Percentiles rank a stretch among this genome's conserved stretches.
Evolutionary conservation across 2,888 invertebrate species (phyloP).

Genomic region (Patella pellucida): DNA sequence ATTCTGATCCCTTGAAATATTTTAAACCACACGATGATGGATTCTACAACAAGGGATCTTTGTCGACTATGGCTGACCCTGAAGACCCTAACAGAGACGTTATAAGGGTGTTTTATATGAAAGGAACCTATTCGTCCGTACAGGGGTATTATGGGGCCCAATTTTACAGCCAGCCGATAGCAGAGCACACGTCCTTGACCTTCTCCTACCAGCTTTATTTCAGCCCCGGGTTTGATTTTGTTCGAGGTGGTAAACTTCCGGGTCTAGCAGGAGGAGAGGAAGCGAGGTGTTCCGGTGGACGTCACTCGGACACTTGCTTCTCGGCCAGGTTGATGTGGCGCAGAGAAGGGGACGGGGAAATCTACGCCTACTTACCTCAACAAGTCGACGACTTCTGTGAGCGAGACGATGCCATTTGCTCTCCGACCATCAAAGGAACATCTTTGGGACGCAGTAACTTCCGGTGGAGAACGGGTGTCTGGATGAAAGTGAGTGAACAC

Average conservation of each 20-base stretch:
- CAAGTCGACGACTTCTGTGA: background rate
- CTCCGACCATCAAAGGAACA: constrained; percentile 4
- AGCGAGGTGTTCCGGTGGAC: constrained; percentile 43
- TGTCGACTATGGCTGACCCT: background rate
- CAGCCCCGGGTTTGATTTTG: constrained; percentile 20
- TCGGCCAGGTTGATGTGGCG: constrained; percentile 54
- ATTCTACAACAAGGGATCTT: background rate
- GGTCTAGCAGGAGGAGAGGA: constrained; percentile 44
- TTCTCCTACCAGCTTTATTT: constrained; percentile 37
- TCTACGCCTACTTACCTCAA: constrained; percentile 45
- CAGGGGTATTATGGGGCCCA: constrained; percentile 39
- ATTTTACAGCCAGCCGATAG: constrained; percentile 38
- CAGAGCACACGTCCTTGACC: constrained; percentile 24
- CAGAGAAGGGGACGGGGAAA: constrained; percentile 42
- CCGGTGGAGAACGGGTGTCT: constrained; percentile 30
- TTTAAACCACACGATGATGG: background rate
- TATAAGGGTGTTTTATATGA: constrained; percentile 13
- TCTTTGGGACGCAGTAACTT: constrained; percentile 24
- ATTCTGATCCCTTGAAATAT: background rate
- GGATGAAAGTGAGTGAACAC: constrained; percentile 21
- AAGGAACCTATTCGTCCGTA: background rate
- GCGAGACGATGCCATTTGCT: background rate
- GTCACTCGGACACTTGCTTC: constrained; percentile 43
- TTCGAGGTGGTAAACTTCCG: constrained; percentile 47
- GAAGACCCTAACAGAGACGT: constrained; percentile 9